Percentiles rank a stretch among this genome's conserved stretches.
Conservation (phyloP, 2,888 invertebrate genomes). For the Euplexia lucipara region DNA sequence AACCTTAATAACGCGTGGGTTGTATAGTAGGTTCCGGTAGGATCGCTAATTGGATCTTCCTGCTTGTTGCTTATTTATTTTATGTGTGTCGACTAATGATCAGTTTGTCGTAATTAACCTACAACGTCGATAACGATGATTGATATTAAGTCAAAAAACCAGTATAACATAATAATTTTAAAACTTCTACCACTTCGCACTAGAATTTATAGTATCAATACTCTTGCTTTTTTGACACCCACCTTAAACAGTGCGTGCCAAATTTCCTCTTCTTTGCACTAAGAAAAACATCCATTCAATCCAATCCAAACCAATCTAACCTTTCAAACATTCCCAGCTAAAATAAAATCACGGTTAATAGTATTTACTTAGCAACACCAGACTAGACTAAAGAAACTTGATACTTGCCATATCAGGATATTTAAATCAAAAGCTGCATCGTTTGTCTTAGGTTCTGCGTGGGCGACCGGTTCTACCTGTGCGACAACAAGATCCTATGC, state of each 20-base stretch:
- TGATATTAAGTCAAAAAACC: background rate
- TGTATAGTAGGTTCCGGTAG: conserved; percentile 45
- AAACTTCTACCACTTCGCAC: too few relatives aligned
- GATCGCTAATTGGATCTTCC: conserved; percentile 55
- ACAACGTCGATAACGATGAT: conserved; percentile 7
- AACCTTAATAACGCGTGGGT: conserved; percentile 69
- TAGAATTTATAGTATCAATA: too few relatives aligned
- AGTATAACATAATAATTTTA: too few relatives aligned
- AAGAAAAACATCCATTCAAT: background rate
- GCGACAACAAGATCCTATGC: conserved; percentile 99
- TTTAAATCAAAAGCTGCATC: conserved; percentile 56
- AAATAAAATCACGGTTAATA: background rate
- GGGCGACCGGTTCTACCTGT: conserved; percentile 98
- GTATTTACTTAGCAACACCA: conserved; percentile 29
- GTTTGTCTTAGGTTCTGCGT: conserved; percentile 96
- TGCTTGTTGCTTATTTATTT: conserved; percentile 36
- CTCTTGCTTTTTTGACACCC: too few relatives aligned
- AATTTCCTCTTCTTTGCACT: background rate
- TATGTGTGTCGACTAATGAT: conserved; percentile 31
- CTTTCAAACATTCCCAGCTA: background rate
- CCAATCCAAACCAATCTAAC: background rate
- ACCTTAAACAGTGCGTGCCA: too few relatives aligned
- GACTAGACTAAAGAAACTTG: conserved; percentile 44
- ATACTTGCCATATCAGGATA: conserved; percentile 58
- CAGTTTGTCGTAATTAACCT: conserved; percentile 29